phyloP scores from a whole-genome alignment of 2,888 invertebrate genomes.

The Coremacera marginata region DNA sequence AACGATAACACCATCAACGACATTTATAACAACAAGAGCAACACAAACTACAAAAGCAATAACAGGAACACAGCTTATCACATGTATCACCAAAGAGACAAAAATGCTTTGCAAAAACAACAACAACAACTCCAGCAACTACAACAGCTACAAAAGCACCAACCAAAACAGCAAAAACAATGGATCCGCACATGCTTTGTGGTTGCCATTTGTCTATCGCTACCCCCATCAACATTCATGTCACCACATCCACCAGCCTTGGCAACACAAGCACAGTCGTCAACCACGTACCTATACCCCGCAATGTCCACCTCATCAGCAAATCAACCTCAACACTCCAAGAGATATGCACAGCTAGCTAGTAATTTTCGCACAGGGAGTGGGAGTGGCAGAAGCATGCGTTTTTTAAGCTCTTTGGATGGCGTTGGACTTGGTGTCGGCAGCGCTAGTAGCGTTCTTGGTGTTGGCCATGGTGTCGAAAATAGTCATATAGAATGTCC shows the following conservation, averaged over 20 bases:
- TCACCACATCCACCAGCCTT: conserved; percentile 50
- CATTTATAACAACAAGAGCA: conserved; percentile 33
- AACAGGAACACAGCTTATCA: conserved; percentile 35
- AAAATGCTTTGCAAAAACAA: conserved; percentile 1
- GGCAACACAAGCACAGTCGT: conserved; percentile 44
- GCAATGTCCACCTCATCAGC: conserved; percentile 35
- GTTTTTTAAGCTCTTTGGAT: conserved; percentile 46
- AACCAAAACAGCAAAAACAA: conserved; percentile 50
- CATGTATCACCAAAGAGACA: conserved; percentile 31
- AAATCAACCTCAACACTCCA: conserved; percentile 29
- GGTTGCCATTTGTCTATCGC: conserved; percentile 60
- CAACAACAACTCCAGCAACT: conserved; percentile 4
- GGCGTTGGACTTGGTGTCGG: conserved; percentile 7
- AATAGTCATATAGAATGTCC: conserved; percentile 74
- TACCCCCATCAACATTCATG: conserved; percentile 56
- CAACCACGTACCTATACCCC: conserved; percentile 7
- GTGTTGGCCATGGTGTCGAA: conserved; percentile 46
- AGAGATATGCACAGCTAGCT: conserved; percentile 30
- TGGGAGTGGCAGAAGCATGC: conserved; percentile 36
- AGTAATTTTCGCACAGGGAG: conserved; percentile 36
- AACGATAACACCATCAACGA: conserved; percentile 34
- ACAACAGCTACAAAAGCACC: conserved; percentile 32
- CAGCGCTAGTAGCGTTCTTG: conserved; percentile 35
- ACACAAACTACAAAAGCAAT: conserved; percentile 32
- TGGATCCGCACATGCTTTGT: conserved; percentile 59